These are phyloP conservation scores for Ectemnius lituratus DNA, from an alignment of 2,888 invertebrate species.

Conservation along the genomic window DNA sequence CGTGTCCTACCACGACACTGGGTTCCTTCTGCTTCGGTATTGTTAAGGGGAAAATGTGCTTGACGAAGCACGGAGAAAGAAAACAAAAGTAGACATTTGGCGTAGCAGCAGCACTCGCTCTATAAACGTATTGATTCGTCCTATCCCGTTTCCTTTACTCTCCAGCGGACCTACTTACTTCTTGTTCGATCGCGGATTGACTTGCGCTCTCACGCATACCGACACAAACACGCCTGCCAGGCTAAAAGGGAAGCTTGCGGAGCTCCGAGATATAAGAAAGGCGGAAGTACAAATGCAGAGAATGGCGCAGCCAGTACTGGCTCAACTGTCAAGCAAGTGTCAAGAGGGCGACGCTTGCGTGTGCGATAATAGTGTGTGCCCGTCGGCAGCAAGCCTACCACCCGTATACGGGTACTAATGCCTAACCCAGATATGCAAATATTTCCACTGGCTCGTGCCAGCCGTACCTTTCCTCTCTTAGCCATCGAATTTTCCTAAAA, in stretches of 20 bases:
- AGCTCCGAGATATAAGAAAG: slow-evolving; percentile 1
- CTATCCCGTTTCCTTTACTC: slow-evolving; percentile 19
- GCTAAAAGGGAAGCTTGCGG: not conserved
- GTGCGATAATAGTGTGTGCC: slow-evolving; percentile 10
- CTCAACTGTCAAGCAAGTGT: not conserved
- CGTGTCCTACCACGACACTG: slow-evolving; percentile 15
- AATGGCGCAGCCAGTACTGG: not conserved
- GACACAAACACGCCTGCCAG: slow-evolving; percentile 4
- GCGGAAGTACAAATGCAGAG: too few species aligned
- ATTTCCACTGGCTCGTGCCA: slow-evolving; percentile 25
- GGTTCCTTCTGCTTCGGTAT: not conserved
- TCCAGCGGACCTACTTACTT: slow-evolving; percentile 28
- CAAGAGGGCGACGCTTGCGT: not conserved
- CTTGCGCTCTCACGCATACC: slow-evolving; percentile 23
- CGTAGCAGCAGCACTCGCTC: slow-evolving; percentile 54
- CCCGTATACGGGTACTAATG: slow-evolving; percentile 48
- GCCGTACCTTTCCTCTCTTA: not conserved
- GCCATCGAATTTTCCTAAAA: slow-evolving; percentile 16
- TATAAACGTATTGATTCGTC: slow-evolving; percentile 49
- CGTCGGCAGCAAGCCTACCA: slow-evolving; percentile 2
- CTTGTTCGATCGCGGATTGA: slow-evolving; percentile 31
- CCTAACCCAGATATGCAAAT: slow-evolving; percentile 67
- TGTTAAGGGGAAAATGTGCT: not conserved
- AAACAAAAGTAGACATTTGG: slow-evolving; percentile 49
- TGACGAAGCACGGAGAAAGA: slow-evolving; percentile 15